Percentiles rank a stretch among this genome's conserved stretches.
phyloP scores from a whole-genome alignment of 2,113 vertebrate genomes.

The Macrotus californicus region DNA sequence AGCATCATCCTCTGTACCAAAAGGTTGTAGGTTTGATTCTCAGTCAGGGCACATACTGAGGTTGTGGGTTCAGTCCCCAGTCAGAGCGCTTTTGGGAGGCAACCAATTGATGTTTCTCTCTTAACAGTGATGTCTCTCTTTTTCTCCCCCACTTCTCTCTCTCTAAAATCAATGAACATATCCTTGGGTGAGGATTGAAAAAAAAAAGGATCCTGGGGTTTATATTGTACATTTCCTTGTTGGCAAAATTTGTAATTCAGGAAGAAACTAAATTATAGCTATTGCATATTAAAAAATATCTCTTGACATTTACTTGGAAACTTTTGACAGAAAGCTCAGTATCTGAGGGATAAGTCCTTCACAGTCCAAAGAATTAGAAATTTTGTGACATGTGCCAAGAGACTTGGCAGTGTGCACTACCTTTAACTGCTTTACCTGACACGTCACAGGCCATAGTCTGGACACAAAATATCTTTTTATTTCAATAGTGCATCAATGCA shows the following conservation, averaged over 20 bases:
- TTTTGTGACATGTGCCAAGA: neutral
- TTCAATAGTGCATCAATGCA: neutral
- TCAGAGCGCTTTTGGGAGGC: too few species aligned
- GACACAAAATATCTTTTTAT: neutral
- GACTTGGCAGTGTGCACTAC: neutral
- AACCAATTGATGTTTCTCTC: too few species aligned
- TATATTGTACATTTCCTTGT: neutral
- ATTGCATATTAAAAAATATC: neutral
- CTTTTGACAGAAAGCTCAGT: neutral
- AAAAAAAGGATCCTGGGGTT: neutral
- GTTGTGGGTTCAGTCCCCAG: too few species aligned
- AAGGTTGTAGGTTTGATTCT: too few species aligned
- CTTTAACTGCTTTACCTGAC: slow-evolving; percentile 11
- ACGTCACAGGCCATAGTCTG: neutral
- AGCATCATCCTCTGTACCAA: too few species aligned
- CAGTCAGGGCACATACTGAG: too few species aligned
- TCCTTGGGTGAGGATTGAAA: too few species aligned
- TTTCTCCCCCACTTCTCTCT: too few species aligned
- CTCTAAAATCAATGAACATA: too few species aligned
- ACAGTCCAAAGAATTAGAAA: neutral
- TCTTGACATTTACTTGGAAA: neutral
- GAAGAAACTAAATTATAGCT: neutral
- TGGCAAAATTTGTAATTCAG: neutral
- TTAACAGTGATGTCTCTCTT: too few species aligned
- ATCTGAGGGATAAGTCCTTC: slow-evolving; percentile 11